A percentile compares a stretch with the other conserved stretches of the same genome.
These are phyloP conservation scores for Lepidurus couesii DNA, from an alignment of 1,140 invertebrate genomes.

Conservation along the genomic window DNA sequence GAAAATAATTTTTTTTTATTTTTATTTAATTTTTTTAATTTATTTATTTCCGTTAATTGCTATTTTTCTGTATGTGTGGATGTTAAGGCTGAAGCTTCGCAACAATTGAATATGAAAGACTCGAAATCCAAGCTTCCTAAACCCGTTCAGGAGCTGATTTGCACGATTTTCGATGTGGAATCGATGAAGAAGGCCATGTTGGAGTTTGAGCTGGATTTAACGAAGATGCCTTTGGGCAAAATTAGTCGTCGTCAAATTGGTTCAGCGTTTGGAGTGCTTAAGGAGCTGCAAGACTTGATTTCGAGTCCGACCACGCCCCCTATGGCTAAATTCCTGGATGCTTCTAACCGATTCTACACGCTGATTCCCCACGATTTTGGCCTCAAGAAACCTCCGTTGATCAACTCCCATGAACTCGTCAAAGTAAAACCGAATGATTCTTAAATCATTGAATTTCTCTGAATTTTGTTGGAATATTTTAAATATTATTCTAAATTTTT, in stretches of 20 bases:
- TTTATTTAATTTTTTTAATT: constrained; percentile 14
- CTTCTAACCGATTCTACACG: constrained; percentile 88
- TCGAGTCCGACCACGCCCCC: constrained; percentile 45
- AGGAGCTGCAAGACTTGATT: constrained; percentile 64
- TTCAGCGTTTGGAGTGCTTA: constrained; percentile 73
- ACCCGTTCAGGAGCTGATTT: constrained; percentile 75
- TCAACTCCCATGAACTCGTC: constrained; percentile 69
- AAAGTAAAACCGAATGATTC: constrained; percentile 49
- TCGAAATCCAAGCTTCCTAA: constrained; percentile 62
- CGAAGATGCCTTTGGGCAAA: constrained; percentile 97
- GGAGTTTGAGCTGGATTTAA: constrained; percentile 93
- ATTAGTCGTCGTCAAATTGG: constrained; percentile 86
- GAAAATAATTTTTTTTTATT: background rate
- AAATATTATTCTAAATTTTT: background rate
- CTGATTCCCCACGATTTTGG: constrained; percentile 93
- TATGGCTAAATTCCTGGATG: constrained; percentile 65
- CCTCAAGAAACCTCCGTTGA: constrained; percentile 68
- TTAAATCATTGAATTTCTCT: constrained; percentile 31
- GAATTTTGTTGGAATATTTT: constrained; percentile 28
- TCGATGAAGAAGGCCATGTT: constrained; percentile 86
- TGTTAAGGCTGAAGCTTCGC: constrained; percentile 44
- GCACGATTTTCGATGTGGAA: constrained; percentile 84
- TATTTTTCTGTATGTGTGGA: constrained; percentile 15
- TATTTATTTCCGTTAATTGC: constrained; percentile 24
- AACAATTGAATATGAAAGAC: constrained; percentile 40